Base-by-base conservation (phyloP, 2,113 vertebrate species). In the Sterrhoptilus dennistouni region DNA sequence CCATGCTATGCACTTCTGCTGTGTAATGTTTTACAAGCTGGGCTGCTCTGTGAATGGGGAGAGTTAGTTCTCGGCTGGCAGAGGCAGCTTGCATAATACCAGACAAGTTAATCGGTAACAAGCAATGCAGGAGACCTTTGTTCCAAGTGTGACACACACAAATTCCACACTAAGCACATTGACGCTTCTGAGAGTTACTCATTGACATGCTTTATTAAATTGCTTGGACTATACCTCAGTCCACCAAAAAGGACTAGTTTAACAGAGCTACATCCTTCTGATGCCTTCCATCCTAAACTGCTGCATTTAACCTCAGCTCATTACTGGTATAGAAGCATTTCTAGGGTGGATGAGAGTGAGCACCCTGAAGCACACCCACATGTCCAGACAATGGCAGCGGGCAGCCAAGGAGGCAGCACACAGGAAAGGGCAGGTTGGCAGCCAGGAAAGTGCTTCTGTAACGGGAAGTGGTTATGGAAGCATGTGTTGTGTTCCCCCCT, bases 21-120 rank as follows among this genome's bases (percentile, higher is more conserved):
- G 86, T 93, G 64, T 88, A 91, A 85, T 60, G 69, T 96, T 96
- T 96, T 91, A 94, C 85, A 87, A 71, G 69, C 79, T 69, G 71
- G 14, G 24, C 40, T 82, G 84, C 84, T 61, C 59, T 69, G 76
- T 86, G 95, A 95, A 96, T 83, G 89, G 82, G 76, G 84, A 80
- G 92, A 93, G 64, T 50, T 87, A 75, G 90, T 64, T 80, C 69
- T 91, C 40, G 70, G 92, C 81, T 95, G 93, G 88, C 20, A 61
- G 76, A 75, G 42, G 87, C 78, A 57, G 77, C 90, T 53, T 96
- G 93, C 75, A 87, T 88, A 91, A 92, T 90, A 88, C 64, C 94
- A 78, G 87, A 56, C 59, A 94, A 97, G 97, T 98, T 97, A 98
- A 98, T 97, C 10, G 76, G 87, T 97, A 97, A 97, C 94, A 52